These are phyloP conservation scores for Rhagoletis zephyria DNA, from an alignment of 1,140 invertebrate genomes.

Conservation along the genomic window DNA sequence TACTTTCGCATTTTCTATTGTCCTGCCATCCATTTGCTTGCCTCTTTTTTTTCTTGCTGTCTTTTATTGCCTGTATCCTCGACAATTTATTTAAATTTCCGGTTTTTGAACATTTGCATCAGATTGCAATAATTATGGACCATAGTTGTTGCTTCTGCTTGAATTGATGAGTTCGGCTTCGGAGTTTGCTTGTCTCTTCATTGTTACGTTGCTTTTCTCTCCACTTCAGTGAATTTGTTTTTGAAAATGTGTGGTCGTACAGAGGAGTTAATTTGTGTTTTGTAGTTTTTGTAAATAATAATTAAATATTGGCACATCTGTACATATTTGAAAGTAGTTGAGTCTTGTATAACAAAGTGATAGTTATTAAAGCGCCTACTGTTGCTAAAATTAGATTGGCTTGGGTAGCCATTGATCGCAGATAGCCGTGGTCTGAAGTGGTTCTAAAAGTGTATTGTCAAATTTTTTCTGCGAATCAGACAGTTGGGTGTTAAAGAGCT, in stretches of 20 bases:
- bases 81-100: slow-evolving; percentile 39
- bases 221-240: not conserved
- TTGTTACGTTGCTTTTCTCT: not conserved
- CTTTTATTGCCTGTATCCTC: not conserved
- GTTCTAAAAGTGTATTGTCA: no score
- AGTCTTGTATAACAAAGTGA: not conserved
- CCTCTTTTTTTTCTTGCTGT: not conserved
- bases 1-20: no score
- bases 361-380: not conserved
- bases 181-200: not conserved
- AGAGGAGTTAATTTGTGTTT: slow-evolving; percentile 39
- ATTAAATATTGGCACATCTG: slow-evolving; percentile 49
- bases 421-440: no score
- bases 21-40: no score
- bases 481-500: no score
- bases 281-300: slow-evolving; percentile 19
- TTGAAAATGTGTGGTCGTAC: not conserved
- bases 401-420: no score
- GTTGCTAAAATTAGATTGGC: no score
- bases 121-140: slow-evolving; percentile 37
- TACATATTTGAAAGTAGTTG: slow-evolving; percentile 32
- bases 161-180: not conserved
- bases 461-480: no score
- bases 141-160: not conserved
- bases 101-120: slow-evolving; percentile 37